phyloP scores from a whole-genome alignment of 1,140 invertebrate species.

The Aleiodes sp. region DNA sequence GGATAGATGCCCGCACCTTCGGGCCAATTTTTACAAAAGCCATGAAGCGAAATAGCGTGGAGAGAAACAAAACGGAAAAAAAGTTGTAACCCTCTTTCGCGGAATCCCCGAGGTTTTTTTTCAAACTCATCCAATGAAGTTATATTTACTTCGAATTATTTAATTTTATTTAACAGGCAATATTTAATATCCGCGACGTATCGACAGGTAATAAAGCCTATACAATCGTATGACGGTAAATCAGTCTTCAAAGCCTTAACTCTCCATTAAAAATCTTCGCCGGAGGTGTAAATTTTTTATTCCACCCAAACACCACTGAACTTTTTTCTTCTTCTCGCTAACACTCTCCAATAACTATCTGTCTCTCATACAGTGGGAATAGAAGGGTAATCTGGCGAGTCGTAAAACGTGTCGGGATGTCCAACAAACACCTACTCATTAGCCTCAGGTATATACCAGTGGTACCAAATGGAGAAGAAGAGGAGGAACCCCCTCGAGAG shows the following conservation, averaged over 20 bases:
- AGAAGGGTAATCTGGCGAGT: conserved; percentile 60
- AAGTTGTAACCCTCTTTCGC: conserved; percentile 36
- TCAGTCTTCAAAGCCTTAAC: too few relatives aligned
- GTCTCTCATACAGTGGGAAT: conserved; percentile 38
- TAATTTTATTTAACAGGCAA: neutral
- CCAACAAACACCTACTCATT: conserved; percentile 65
- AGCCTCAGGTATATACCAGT: conserved; percentile 54
- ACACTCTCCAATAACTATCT: conserved; percentile 10
- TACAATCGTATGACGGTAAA: too few relatives aligned
- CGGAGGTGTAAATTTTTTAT: too few relatives aligned
- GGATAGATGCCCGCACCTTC: neutral
- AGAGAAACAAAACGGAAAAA: conserved; percentile 15
- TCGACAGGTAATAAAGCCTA: neutral
- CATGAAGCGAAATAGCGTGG: neutral
- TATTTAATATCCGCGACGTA: too few relatives aligned
- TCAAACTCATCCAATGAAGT: too few relatives aligned
- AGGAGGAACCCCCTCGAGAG: conserved; percentile 34
- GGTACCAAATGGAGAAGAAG: conserved; percentile 22
- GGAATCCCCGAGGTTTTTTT: conserved; percentile 34
- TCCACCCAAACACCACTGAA: too few relatives aligned
- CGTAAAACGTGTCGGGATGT: conserved; percentile 64
- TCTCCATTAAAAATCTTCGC: conserved; percentile 33
- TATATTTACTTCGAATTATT: conserved; percentile 24
- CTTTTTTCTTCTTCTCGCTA: too few relatives aligned
- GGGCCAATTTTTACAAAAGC: neutral